phyloP scores from a whole-genome alignment of 2,888 invertebrate species.

The Ptychoptera contaminata region DNA sequence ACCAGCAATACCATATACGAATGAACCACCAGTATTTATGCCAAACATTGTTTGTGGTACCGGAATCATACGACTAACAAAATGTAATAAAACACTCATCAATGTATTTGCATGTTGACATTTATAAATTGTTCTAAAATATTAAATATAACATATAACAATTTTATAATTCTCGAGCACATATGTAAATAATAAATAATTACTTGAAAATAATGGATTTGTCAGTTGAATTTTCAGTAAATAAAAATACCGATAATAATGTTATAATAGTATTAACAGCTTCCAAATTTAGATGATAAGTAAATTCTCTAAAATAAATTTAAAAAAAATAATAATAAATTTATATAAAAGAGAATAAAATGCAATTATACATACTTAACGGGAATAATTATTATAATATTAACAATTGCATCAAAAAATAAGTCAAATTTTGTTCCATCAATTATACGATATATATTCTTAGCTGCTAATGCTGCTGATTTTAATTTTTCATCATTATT shows the following conservation, averaged over 20 bases:
- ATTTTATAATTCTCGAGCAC: background rate
- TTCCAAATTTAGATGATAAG: constrained; percentile 75
- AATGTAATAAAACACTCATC: constrained; percentile 63
- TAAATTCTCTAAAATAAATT: constrained; percentile 47
- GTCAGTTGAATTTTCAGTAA: constrained; percentile 50
- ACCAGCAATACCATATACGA: constrained; percentile 58
- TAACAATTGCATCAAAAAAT: constrained; percentile 29
- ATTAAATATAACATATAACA: background rate
- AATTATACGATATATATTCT: constrained; percentile 15
- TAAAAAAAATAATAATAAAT: constrained; percentile 2
- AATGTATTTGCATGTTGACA: constrained; percentile 35
- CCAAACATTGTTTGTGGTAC: constrained; percentile 56
- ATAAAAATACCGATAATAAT: constrained; percentile 77
- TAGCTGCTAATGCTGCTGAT: background rate
- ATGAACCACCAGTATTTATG: constrained; percentile 51
- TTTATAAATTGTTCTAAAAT: constrained; percentile 25
- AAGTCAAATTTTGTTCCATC: constrained; percentile 30
- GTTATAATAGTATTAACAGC: constrained; percentile 74
- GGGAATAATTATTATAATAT: constrained; percentile 30
- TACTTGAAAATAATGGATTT: constrained; percentile 56
- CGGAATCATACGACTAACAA: constrained; percentile 46
- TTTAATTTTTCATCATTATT: background rate
- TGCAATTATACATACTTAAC: constrained; percentile 20
- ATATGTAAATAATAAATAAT: constrained; percentile 7
- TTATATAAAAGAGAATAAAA: constrained; percentile 1